Evolutionary conservation across 2,888 invertebrate genomes (phyloP).

Genomic region (Tachina lurida): DNA sequence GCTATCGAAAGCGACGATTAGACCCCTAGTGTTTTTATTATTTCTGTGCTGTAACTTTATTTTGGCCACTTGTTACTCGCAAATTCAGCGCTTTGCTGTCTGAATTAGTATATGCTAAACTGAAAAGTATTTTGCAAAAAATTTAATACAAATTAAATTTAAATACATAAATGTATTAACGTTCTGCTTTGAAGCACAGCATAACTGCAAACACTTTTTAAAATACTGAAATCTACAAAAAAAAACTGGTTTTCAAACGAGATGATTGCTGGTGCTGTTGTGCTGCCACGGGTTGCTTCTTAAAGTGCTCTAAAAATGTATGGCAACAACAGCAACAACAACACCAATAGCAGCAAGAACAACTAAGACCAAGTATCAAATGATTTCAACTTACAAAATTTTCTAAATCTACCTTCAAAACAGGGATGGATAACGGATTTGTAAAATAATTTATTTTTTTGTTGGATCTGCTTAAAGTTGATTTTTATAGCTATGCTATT

Average conservation of each 20-base stretch:
- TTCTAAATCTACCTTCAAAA: conserved; percentile 33
- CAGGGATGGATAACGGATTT: conserved; percentile 32
- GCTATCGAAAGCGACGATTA: no score
- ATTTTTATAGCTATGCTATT: no score
- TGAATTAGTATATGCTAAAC: conserved; percentile 16
- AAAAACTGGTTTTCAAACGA: conserved; percentile 45
- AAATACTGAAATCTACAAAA: background rate
- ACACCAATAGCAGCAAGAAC: conserved; percentile 2
- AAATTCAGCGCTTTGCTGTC: conserved; percentile 1
- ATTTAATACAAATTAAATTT: conserved; percentile 11
- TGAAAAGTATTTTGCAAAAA: conserved; percentile 11
- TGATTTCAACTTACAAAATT: conserved; percentile 30
- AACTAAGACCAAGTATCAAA: conserved; percentile 37
- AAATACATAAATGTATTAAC: conserved; percentile 21
- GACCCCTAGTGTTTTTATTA: no score
- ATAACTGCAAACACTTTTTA: conserved; percentile 30
- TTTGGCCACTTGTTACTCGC: background rate
- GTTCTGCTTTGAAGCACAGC: conserved; percentile 42
- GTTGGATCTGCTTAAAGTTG: background rate
- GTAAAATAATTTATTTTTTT: background rate
- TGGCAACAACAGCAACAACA: background rate
- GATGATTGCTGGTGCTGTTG: background rate
- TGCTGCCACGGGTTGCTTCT: conserved; percentile 18
- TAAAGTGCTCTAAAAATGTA: conserved; percentile 20
- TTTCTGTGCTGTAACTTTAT: background rate